Evolutionary conservation across 1,140 invertebrate species (phyloP).

Genomic region (Formica selysi): DNA sequence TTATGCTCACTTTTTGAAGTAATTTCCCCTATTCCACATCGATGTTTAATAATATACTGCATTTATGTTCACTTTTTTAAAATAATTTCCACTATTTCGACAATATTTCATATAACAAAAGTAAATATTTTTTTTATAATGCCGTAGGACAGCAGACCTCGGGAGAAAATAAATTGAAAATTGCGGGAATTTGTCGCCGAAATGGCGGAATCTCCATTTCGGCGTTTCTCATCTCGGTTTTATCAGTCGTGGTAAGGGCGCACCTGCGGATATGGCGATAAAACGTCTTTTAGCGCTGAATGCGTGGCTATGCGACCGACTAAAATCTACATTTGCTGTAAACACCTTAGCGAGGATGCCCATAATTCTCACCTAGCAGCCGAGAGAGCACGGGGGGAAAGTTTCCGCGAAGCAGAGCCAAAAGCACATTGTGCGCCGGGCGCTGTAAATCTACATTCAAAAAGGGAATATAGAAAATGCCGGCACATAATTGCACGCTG

Average conservation of each 20-base stretch:
- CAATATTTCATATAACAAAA: neutral
- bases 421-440: conserved; percentile 66
- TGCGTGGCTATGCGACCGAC: conserved; percentile 50
- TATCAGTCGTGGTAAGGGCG: conserved; percentile 4
- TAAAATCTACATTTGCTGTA: conserved; percentile 74
- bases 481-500: conserved; percentile 67
- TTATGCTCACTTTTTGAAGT: too few relatives aligned
- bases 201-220: conserved; percentile 7
- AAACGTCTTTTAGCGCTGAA: conserved; percentile 60
- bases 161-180: conserved; percentile 50
- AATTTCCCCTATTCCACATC: too few relatives aligned
- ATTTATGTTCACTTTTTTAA: too few relatives aligned
- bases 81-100: neutral
- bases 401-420: conserved; percentile 44
- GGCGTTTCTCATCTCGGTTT: conserved; percentile 11
- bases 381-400: conserved; percentile 32
- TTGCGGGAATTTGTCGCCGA: conserved; percentile 29
- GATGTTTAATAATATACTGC: too few relatives aligned
- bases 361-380: conserved; percentile 67
- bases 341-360: conserved; percentile 66
- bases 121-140: too few relatives aligned
- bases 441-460: conserved; percentile 70
- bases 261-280: conserved; percentile 64
- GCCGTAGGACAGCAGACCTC: neutral
- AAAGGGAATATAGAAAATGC: conserved; percentile 72